Evolutionary conservation across 2,888 invertebrate species (phyloP), one percentile per base, ranked within the genome.

Genomic region (Tanypteryx hageni): DNA sequence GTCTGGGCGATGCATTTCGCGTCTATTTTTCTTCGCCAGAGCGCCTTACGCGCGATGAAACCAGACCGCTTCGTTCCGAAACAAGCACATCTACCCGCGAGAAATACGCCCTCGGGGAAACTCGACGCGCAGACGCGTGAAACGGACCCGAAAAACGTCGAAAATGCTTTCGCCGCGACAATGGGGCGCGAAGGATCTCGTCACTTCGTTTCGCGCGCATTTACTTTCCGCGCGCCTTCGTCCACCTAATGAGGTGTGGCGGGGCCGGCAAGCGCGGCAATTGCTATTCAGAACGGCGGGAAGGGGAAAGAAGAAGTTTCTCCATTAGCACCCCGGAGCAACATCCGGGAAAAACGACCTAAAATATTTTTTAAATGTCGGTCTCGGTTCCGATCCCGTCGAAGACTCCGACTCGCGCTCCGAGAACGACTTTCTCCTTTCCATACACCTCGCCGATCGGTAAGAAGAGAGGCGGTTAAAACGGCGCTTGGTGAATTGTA

Each of bases 271-370:
- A 76, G 27, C 22, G 76, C 11, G 13, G 11, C 76, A 76, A 76
- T 76, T 76, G 76, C 22, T 27, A 76, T 76, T 76, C 22, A 27
- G 76, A 27, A 22, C 13, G 22, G 22, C 22, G 76, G 76, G 22
- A 4, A 22, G n/a, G 68, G 18, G n/a, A n/a, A 64, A n/a, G 2
- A 14, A 64, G 16, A 27, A 27, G 27, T 76, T 27, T 27, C 13
- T 27, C 76, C 76, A 76, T 76, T 76, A 76, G 76, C 76, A 27
- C 27, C 76, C 27, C 76, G 13, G 22, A 76, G 76, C 76, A 27
- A 76, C 76, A 76, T 76, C 76, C 76, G 76, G 76, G 22, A 76
- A 76, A 76, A 76, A 76, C 76, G 22, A 13, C 76, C 76, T 27
- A 11, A 76, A 76, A 76, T 27, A 27, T 76, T 76, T 27, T 22